Evolutionary conservation across 1,140 invertebrate genomes (phyloP).

Genomic region (Conus ventricosus): DNA sequence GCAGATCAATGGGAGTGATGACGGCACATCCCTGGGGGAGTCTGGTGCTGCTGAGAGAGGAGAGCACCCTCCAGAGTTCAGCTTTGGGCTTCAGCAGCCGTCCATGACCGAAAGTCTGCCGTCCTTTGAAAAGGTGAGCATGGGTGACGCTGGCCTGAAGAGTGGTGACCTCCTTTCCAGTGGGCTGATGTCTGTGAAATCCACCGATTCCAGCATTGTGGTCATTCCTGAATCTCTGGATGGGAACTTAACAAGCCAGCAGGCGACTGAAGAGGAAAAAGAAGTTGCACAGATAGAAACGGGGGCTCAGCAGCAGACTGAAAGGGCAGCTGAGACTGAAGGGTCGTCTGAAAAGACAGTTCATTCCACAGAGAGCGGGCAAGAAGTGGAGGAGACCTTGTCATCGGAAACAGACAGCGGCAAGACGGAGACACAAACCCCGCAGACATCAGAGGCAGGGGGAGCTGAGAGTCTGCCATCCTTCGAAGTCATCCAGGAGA

Average conservation of each 20-base stretch:
- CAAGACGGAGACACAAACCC: not conserved
- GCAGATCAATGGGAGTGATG: slow-evolving; percentile 21
- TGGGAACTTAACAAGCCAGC: not conserved
- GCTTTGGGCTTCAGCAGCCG: not conserved
- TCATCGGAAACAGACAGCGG: not conserved
- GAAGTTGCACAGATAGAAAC: not conserved
- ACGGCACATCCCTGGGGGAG: not conserved
- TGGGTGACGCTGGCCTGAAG: not conserved
- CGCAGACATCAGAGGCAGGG: not conserved
- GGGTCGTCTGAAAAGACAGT: not conserved
- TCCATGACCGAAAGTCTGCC: not conserved
- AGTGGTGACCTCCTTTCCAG: not conserved
- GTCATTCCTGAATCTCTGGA: not conserved
- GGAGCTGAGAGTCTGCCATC: slow-evolving; percentile 6
- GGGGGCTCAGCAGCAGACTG: not conserved
- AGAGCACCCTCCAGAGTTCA: no score
- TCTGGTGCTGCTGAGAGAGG: not conserved
- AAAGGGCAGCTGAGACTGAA: not conserved
- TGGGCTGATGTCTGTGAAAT: not conserved
- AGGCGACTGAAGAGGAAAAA: not conserved
- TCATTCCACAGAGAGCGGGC: not conserved
- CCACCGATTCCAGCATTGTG: not conserved
- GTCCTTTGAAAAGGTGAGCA: slow-evolving; percentile 6
- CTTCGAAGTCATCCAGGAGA: not conserved
- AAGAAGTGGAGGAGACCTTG: not conserved